Evolutionary conservation across 92 coral and sea anemone species (phyloP).

Genomic region (Phenganax stokvisi): DNA sequence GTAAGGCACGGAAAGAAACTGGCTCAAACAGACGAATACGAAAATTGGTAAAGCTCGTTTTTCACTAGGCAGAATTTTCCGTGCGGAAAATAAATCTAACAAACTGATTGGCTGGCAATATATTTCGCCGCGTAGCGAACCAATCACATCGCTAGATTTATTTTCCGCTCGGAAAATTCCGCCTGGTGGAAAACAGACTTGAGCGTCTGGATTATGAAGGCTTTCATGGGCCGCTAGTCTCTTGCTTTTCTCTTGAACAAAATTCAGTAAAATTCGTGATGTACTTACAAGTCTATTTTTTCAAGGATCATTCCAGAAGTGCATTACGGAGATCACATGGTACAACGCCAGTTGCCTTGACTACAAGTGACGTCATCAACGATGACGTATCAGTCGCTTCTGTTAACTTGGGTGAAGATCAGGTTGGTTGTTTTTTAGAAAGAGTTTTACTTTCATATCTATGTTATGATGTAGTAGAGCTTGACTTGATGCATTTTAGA

Average conservation of each 20-base stretch:
- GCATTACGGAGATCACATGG: slow-evolving; percentile 19
- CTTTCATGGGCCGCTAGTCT: slow-evolving; percentile 14
- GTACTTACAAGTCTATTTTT: not conserved
- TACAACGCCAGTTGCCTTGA: slow-evolving; percentile 1
- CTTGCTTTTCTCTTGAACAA: slow-evolving; percentile 18
- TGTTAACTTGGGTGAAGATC: slow-evolving; percentile 1
- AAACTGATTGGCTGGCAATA: too few species aligned
- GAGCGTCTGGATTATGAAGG: slow-evolving; percentile 1
- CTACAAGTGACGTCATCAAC: slow-evolving; percentile 15
- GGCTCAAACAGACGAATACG: slow-evolving; percentile 54
- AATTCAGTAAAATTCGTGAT: not conserved
- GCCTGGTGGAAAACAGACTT: too few species aligned
- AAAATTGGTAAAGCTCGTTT: slow-evolving; percentile 50
- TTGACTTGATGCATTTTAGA: not conserved
- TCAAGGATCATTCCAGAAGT: slow-evolving; percentile 25
- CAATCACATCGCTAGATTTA: too few species aligned
- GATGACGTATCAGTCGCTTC: slow-evolving; percentile 23
- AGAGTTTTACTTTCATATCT: not conserved
- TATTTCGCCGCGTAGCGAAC: too few species aligned
- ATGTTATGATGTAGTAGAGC: not conserved
- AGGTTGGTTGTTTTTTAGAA: not conserved
- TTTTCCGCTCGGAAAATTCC: too few species aligned
- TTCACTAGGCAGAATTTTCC: not conserved
- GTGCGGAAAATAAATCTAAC: not conserved
- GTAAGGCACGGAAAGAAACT: slow-evolving; percentile 56